Evolutionary conservation across 2,113 vertebrate genomes (phyloP), one percentile per base, ranked within the genome.

Genomic region (Calypte anna): DNA sequence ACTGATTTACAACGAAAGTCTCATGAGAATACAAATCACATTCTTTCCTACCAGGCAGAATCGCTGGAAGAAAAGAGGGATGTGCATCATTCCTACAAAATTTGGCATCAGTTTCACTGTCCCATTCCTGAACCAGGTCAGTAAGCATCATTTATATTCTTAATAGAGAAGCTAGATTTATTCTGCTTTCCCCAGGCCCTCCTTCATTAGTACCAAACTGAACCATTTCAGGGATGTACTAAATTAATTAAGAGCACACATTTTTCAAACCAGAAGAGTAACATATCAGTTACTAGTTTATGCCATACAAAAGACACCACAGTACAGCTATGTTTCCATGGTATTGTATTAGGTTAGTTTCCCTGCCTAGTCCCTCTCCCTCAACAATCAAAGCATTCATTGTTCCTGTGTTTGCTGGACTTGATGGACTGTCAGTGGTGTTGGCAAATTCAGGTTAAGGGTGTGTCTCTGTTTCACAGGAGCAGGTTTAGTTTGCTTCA

Each of bases 11-110:
- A 2, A 31, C 78, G 30, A 57, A 94, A 82, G 7, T 19, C 28
- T 58, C 17, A 9, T 17, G 27, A 15, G 5, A 31, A 18, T 70
- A 30, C 0, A 0, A 86, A 31, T 9, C 40, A n/a, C 22, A 3
- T 79, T 87, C 21, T 85, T 66, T 93, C 85, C 18, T 64, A 96
- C 46, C 93, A 99, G 99, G 88, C 98, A 99, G 90, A 98, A 99
- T 88, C 98, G 98, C 27, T 99, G 99, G 99, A 99, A 98, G 86
- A 99, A 99, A 96, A 98, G 98, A 96, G 99, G 99, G 14, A 94
- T 99, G 12, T 98, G 98, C 38, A 98, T 99, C 44, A 97, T 99
- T 89, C 99, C 99, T 38, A 99, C 99, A 69, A 99, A 98, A 97
- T 99, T 99, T 95, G 99, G 99, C 72, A 99, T 99, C 96, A 98